phyloP scores from a whole-genome alignment of 2,797 vertebrate genomes.

The Aeoliscus strigatus region DNA sequence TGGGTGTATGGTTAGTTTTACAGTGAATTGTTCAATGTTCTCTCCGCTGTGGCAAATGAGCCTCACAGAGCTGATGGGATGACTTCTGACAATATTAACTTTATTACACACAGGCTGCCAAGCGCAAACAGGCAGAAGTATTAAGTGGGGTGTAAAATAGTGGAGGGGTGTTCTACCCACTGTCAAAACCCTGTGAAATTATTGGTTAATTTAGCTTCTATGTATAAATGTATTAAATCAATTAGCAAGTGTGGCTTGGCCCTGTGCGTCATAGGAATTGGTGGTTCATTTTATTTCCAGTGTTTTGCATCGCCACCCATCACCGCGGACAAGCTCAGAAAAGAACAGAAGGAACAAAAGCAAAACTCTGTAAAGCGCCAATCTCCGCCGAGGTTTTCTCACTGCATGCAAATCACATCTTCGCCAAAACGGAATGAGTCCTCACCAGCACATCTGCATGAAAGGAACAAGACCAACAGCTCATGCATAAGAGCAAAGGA shows the following conservation, averaged over 20 bases:
- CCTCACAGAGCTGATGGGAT: constrained; percentile 59
- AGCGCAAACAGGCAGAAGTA: constrained; percentile 41
- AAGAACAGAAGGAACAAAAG: constrained; percentile 19
- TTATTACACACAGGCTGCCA: constrained; percentile 52
- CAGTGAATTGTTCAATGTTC: no score
- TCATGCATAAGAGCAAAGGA: no score
- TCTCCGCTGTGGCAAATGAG: no score
- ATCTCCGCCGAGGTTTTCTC: no score
- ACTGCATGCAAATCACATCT: no score
- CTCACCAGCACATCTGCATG: no score
- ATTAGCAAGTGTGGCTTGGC: constrained; percentile 38
- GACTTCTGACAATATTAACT: constrained; percentile 66
- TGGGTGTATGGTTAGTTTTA: no score
- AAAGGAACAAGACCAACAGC: no score
- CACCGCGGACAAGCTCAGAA: constrained; percentile 22
- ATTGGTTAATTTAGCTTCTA: constrained; percentile 43
- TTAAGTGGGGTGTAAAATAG: constrained; percentile 42
- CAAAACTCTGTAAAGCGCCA: no score
- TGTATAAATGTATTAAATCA: constrained; percentile 46
- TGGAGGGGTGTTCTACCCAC: constrained; percentile 36
- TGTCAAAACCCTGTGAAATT: constrained; percentile 48
- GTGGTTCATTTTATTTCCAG: constrained; percentile 54
- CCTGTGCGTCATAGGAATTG: constrained; percentile 35
- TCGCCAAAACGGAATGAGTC: no score
- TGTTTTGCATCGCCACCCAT: constrained; percentile 49